Evolutionary conservation across 1,140 invertebrate species (phyloP).

Genomic region (Cyrtorhinus lividipennis): DNA sequence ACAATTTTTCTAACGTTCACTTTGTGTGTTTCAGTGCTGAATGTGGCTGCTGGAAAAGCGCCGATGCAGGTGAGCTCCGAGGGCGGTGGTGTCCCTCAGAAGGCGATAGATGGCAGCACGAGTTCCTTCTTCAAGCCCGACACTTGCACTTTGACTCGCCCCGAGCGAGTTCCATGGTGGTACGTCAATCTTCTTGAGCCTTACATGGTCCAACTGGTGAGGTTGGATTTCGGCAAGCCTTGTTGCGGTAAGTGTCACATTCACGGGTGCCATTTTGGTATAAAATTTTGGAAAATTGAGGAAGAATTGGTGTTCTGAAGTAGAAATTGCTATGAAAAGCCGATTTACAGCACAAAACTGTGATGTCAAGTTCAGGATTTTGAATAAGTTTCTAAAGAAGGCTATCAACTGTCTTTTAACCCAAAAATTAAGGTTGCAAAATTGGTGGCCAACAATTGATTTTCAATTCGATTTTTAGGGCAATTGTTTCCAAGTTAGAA

Average conservation of each 20-base stretch:
- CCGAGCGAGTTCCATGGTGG: slow-evolving; percentile 80
- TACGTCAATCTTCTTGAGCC: slow-evolving; percentile 89
- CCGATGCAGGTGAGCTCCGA: slow-evolving; percentile 85
- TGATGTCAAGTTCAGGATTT: too few species aligned
- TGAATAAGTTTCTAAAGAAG: too few species aligned
- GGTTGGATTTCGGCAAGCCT: slow-evolving; percentile 80
- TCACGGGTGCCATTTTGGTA: too few species aligned
- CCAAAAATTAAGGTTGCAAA: too few species aligned
- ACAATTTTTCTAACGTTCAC: too few species aligned
- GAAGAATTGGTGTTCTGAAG: too few species aligned
- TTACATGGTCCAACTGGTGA: slow-evolving; percentile 85
- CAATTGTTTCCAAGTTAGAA: too few species aligned
- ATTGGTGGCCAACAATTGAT: too few species aligned
- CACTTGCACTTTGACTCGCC: slow-evolving; percentile 74
- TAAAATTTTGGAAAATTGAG: neutral
- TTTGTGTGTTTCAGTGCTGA: slow-evolving; percentile 56
- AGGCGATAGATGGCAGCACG: slow-evolving; percentile 81
- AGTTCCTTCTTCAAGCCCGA: slow-evolving; percentile 62
- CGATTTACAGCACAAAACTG: too few species aligned
- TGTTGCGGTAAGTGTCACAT: slow-evolving; percentile 77
- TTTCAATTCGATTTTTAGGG: too few species aligned
- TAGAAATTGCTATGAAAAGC: too few species aligned
- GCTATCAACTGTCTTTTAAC: too few species aligned
- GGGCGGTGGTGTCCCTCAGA: slow-evolving; percentile 70
- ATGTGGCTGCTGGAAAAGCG: slow-evolving; percentile 87